Evolutionary conservation across 2,113 vertebrate species (phyloP).

Genomic region (Caranx ignobilis): DNA sequence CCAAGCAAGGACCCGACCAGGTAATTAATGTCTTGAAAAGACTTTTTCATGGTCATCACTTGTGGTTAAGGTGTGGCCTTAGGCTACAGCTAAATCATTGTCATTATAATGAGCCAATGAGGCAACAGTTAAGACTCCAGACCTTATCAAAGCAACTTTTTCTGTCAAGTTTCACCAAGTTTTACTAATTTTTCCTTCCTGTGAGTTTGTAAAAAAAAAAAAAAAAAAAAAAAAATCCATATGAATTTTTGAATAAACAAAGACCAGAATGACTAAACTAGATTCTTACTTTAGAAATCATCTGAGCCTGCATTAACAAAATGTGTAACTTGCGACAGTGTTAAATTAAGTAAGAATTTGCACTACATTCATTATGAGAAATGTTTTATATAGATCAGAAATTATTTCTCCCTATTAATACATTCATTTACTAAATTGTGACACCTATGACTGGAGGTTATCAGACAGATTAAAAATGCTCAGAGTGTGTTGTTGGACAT

Average conservation of each 20-base stretch:
- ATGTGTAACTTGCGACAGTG: background rate
- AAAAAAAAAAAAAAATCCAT: background rate
- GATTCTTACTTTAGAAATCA: background rate
- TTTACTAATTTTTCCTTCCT: no score
- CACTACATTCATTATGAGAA: background rate
- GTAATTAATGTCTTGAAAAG: slow-evolving; percentile 73
- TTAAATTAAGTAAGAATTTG: background rate
- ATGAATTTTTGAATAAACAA: background rate
- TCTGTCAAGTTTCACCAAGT: background rate
- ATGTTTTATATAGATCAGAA: background rate
- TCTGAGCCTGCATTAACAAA: background rate
- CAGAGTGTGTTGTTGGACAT: slow-evolving; percentile 3
- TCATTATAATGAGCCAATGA: background rate
- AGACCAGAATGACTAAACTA: background rate
- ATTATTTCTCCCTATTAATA: background rate
- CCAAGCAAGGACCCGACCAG: slow-evolving; percentile 92
- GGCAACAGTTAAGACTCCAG: background rate
- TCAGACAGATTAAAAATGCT: slow-evolving; percentile 14
- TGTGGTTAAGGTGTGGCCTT: background rate
- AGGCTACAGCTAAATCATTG: background rate
- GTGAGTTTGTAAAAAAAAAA: background rate
- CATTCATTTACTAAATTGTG: slow-evolving; percentile 6
- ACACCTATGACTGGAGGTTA: background rate
- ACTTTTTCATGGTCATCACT: background rate
- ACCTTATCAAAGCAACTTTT: background rate